These are phyloP conservation scores for Ennomos fuscantarius DNA, from an alignment of 2,888 invertebrate genomes.

Conservation along the genomic window DNA sequence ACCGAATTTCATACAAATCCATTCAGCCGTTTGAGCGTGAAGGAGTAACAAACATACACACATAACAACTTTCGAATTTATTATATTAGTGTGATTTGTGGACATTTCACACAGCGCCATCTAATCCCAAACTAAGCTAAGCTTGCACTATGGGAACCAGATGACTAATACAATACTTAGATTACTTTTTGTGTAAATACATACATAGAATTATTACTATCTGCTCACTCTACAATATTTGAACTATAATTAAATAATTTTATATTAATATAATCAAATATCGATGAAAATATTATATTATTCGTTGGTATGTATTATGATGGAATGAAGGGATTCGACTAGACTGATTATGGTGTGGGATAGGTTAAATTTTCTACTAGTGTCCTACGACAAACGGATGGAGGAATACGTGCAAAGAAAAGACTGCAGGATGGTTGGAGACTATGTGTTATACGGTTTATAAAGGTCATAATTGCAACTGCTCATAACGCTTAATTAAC, in stretches of 20 bases:
- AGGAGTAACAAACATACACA: too few species aligned
- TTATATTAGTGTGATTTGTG: too few species aligned
- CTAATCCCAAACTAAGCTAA: too few species aligned
- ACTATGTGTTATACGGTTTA: conserved; percentile 21
- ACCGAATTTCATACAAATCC: too few species aligned
- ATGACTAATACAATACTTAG: too few species aligned
- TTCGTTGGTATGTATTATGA: conserved; percentile 9
- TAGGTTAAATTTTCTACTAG: conserved; percentile 10
- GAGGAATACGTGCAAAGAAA: conserved; percentile 33
- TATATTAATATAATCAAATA: conserved; percentile 1
- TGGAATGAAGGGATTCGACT: conserved; percentile 21
- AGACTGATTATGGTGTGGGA: conserved; percentile 26
- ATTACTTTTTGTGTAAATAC: too few species aligned
- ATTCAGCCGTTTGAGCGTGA: too few species aligned
- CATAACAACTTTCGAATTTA: too few species aligned
- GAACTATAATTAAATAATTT: neutral
- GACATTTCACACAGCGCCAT: too few species aligned
- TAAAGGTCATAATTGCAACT: conserved; percentile 1
- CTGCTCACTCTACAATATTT: neutral
- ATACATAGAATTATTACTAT: neutral
- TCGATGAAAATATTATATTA: conserved; percentile 1
- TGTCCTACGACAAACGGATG: conserved; percentile 29
- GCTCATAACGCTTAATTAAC: conserved; percentile 18
- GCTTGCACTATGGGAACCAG: too few species aligned
- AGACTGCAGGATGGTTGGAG: conserved; percentile 34